These are phyloP conservation scores for Watsonalla binaria DNA, from an alignment of 2,888 invertebrate genomes.

Conservation along the genomic window DNA sequence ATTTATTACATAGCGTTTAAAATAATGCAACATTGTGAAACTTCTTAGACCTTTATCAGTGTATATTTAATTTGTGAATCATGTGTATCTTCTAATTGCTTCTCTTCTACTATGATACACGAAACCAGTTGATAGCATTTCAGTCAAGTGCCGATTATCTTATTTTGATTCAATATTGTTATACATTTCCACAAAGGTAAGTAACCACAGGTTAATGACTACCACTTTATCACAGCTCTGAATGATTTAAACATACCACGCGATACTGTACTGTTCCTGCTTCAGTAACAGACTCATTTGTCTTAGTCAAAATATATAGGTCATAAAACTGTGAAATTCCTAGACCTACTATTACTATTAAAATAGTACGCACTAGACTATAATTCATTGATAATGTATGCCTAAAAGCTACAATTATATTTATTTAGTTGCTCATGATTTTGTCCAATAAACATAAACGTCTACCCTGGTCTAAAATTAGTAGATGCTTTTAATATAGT, in stretches of 20 bases:
- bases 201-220: constrained; percentile 3
- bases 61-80: constrained; percentile 26
- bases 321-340: not conserved
- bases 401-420: too few species aligned
- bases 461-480: constrained; percentile 2
- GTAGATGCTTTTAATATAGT: constrained; percentile 3
- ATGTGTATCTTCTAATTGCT: constrained; percentile 28
- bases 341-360: too few species aligned
- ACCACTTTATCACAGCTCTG: not conserved
- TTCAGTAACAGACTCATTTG: not conserved
- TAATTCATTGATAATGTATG: too few species aligned
- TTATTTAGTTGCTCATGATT: too few species aligned
- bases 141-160: constrained; percentile 43
- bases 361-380: too few species aligned
- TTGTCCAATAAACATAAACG: too few species aligned
- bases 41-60: constrained; percentile 28
- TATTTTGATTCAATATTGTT: constrained; percentile 35
- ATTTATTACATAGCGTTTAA: constrained; percentile 33
- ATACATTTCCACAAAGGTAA: constrained; percentile 29
- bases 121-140: constrained; percentile 46
- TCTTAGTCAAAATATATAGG: not conserved
- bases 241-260: not conserved
- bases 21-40: constrained; percentile 44
- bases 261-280: not conserved
- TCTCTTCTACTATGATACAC: constrained; percentile 32